Conservation (phyloP, 23 tunicate genomes). For the Phallusia fumigata region DNA sequence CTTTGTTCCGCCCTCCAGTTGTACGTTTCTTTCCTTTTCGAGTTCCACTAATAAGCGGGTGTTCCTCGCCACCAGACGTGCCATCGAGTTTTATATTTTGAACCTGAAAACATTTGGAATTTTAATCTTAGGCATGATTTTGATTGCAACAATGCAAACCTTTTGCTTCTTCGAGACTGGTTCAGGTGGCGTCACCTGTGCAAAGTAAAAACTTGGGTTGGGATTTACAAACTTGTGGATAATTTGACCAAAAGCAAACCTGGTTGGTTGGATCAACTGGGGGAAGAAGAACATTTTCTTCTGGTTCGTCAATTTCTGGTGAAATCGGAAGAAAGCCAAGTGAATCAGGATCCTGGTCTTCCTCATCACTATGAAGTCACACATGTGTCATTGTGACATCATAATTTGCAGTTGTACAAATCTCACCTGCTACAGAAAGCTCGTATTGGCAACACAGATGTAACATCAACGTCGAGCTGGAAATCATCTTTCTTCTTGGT, state of each 20-base stretch:
- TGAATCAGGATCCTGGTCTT: slow-evolving; percentile 70
- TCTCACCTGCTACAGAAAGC: slow-evolving; percentile 76
- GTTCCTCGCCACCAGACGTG: slow-evolving; percentile 73
- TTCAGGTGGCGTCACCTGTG: slow-evolving; percentile 2
- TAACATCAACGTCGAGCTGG: slow-evolving; percentile 73
- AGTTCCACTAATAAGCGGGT: slow-evolving; percentile 66
- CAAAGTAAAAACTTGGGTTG: not conserved
- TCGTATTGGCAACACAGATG: slow-evolving; percentile 67
- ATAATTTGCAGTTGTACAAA: not conserved
- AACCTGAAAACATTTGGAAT: slow-evolving; percentile 11
- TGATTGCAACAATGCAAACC: not conserved
- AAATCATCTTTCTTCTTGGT: slow-evolving; percentile 48
- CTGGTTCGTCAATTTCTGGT: slow-evolving; percentile 98
- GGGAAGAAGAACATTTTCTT: slow-evolving; percentile 80
- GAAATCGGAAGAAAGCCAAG: slow-evolving; percentile 87
- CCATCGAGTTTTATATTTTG: slow-evolving; percentile 67
- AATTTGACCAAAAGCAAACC: slow-evolving; percentile 6
- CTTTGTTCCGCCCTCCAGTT: slow-evolving; percentile 18
- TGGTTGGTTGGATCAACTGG: slow-evolving; percentile 73
- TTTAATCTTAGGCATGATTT: not conserved
- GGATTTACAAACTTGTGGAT: not conserved
- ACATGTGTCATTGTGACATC: not conserved
- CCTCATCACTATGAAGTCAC: slow-evolving; percentile 73
- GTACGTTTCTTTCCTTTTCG: slow-evolving; percentile 43
- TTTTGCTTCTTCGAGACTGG: slow-evolving; percentile 48